Evolutionary conservation across 2,113 vertebrate species (phyloP).

Genomic region (Struthidea cinerea): DNA sequence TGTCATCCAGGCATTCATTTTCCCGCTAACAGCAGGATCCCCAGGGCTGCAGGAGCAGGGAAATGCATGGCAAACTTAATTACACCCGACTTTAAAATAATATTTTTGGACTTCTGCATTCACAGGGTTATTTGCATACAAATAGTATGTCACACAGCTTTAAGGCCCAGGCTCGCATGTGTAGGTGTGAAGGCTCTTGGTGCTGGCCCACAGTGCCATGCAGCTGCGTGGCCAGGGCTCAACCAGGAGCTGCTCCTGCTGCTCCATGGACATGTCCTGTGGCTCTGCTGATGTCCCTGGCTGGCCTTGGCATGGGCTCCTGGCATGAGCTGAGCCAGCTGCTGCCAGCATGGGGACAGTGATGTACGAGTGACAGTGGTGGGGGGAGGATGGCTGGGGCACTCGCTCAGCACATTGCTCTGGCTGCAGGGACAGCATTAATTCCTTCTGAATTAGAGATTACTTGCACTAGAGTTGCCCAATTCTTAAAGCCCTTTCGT

Average conservation of each 20-base stretch:
- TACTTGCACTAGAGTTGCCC: neutral
- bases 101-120: constrained; percentile 44
- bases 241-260: neutral
- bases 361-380: neutral
- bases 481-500: neutral
- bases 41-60: neutral
- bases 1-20: constrained; percentile 27
- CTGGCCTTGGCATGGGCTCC: neutral
- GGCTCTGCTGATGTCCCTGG: neutral
- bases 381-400: neutral
- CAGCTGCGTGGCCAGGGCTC: accelerated
- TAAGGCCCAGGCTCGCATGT: accelerated
- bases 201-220: accelerated
- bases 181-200: neutral
- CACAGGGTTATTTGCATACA: constrained; percentile 53
- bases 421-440: neutral
- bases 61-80: constrained; percentile 59
- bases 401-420: neutral
- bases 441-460: neutral
- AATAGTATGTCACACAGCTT: constrained; percentile 6
- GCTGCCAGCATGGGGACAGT: neutral
- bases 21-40: neutral
- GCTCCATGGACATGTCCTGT: neutral
- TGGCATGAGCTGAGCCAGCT: neutral
- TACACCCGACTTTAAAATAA: constrained; percentile 48